phyloP scores from a whole-genome alignment of 2,888 invertebrate genomes.

The Pseudeuparius sepicola region DNA sequence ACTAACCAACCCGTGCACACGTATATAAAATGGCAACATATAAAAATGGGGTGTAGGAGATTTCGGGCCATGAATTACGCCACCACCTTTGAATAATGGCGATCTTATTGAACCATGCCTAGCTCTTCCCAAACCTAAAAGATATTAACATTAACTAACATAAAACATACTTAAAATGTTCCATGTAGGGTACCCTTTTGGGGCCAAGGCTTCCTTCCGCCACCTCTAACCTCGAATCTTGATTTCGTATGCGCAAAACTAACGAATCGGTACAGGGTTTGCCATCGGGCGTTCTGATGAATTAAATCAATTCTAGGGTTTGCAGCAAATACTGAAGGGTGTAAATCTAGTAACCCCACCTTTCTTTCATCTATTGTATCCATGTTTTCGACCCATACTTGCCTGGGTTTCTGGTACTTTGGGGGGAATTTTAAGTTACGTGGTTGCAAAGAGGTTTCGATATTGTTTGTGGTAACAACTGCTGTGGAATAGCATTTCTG shows the following conservation, averaged over 20 bases:
- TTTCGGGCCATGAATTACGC: slow-evolving; percentile 80
- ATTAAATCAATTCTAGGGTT: slow-evolving; percentile 81
- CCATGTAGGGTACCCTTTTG: no score
- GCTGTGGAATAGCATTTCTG: no score
- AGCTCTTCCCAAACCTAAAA: slow-evolving; percentile 67
- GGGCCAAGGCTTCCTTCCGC: slow-evolving; percentile 92
- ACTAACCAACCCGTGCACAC: slow-evolving; percentile 72
- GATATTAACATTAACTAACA: slow-evolving; percentile 20
- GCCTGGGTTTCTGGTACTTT: slow-evolving; percentile 56
- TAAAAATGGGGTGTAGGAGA: slow-evolving; percentile 86
- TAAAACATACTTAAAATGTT: no score
- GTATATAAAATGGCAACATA: slow-evolving; percentile 74
- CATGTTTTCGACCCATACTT: slow-evolving; percentile 82
- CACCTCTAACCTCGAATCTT: slow-evolving; percentile 78
- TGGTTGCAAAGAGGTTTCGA: no score
- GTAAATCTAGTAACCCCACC: slow-evolving; percentile 77
- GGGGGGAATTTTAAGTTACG: no score
- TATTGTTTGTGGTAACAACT: no score
- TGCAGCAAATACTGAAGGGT: slow-evolving; percentile 78
- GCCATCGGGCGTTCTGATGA: slow-evolving; percentile 80
- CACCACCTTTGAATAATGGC: slow-evolving; percentile 78
- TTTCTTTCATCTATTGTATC: slow-evolving; percentile 66
- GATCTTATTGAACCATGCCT: slow-evolving; percentile 89
- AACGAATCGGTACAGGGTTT: slow-evolving; percentile 68
- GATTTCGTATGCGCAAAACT: slow-evolving; percentile 69